Percentiles rank a stretch among this genome's conserved stretches.
Evolutionary conservation across 2,113 vertebrate species (phyloP).

Genomic region (zebrafish (Danio rerio)): DNA sequence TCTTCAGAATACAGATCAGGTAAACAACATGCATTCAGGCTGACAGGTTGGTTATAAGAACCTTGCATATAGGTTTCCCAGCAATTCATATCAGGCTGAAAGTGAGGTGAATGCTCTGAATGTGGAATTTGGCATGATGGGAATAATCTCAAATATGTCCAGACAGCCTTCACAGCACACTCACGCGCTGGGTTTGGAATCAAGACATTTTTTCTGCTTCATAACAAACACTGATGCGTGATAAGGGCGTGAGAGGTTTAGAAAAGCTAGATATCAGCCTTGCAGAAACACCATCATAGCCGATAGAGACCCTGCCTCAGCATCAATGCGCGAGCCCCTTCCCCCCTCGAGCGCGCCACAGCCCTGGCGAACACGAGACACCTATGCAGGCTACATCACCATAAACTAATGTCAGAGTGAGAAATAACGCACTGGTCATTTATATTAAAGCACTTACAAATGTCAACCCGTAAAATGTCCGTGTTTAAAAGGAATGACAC

Average conservation of each 20-base stretch:
- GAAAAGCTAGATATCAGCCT: neutral
- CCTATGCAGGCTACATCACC: constrained; percentile 28
- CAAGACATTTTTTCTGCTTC: neutral
- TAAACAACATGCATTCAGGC: neutral
- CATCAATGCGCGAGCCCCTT: constrained; percentile 29
- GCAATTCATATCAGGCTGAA: neutral
- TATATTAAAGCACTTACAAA: neutral
- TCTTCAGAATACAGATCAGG: constrained; percentile 17
- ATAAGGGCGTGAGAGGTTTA: neutral
- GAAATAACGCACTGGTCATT: neutral
- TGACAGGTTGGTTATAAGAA: neutral
- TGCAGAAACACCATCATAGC: neutral
- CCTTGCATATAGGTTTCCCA: neutral
- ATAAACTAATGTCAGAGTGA: neutral
- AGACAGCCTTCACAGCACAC: constrained; percentile 13
- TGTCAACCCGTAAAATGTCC: neutral
- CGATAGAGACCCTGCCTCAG: constrained; percentile 7
- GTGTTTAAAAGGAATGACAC: neutral
- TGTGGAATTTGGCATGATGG: neutral
- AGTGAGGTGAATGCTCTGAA: constrained; percentile 17
- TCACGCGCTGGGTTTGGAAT: neutral
- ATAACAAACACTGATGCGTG: neutral
- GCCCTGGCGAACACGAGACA: constrained; percentile 25
- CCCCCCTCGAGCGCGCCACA: constrained; percentile 39
- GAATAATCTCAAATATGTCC: constrained; percentile 13